Percentiles rank a stretch among this genome's conserved stretches.
Conservation (phyloP, 2,888 invertebrate species). For the Drosophila ochracea region DNA sequence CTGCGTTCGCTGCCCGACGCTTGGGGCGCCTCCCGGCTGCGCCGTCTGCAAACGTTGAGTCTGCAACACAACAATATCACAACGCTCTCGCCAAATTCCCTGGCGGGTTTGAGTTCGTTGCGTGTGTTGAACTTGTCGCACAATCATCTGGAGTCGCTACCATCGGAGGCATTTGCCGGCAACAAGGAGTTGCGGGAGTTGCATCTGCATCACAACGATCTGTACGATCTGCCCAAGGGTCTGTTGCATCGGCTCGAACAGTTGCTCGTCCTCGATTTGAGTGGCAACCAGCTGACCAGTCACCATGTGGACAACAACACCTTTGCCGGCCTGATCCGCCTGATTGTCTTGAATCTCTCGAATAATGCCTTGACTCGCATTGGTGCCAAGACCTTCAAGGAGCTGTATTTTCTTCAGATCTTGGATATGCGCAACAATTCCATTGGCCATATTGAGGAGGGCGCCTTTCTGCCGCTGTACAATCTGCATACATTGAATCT, state of each 20-base stretch:
- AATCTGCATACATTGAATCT: slow-evolving; percentile 95
- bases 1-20: slow-evolving; percentile 90
- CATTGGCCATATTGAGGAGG: slow-evolving; percentile 94
- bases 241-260: slow-evolving; percentile 94
- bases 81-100: slow-evolving; percentile 91
- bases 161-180: slow-evolving; percentile 92
- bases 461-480: slow-evolving; percentile 94
- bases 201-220: slow-evolving; percentile 93
- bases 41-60: slow-evolving; percentile 92
- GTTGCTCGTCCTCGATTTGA: slow-evolving; percentile 92
- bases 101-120: slow-evolving; percentile 92
- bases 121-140: slow-evolving; percentile 94
- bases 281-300: slow-evolving; percentile 93
- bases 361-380: slow-evolving; percentile 94
- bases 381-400: slow-evolving; percentile 93
- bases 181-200: slow-evolving; percentile 93
- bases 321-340: slow-evolving; percentile 93
- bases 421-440: slow-evolving; percentile 94
- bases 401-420: slow-evolving; percentile 93
- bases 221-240: slow-evolving; percentile 92
- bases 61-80: slow-evolving; percentile 94
- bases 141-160: slow-evolving; percentile 92
- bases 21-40: slow-evolving; percentile 90
- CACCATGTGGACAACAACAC: slow-evolving; percentile 94
- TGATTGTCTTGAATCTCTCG: slow-evolving; percentile 93